A percentile compares a stretch with the other conserved stretches of the same genome.
These are phyloP conservation scores for Gopherus evgoodei DNA, from an alignment of 2,113 vertebrate species.

Conservation along the genomic window DNA sequence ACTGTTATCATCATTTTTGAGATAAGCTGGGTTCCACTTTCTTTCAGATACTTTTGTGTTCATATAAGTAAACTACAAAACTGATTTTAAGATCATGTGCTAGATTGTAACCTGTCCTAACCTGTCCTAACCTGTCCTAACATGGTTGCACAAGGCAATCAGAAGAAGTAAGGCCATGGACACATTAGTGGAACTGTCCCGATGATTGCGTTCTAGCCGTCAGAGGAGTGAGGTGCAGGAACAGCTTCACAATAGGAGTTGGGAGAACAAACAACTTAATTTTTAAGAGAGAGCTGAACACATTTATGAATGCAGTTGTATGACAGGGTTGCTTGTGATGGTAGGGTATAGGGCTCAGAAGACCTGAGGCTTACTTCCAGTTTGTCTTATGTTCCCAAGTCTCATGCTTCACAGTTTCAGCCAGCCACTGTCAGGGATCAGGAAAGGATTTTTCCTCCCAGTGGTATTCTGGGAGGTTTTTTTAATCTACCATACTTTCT, in stretches of 20 bases:
- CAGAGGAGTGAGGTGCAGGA: not conserved
- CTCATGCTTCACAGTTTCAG: not conserved
- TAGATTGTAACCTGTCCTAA: not conserved
- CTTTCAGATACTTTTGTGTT: not conserved
- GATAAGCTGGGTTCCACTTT: not conserved
- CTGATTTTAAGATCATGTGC: not conserved
- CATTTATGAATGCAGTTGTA: no score
- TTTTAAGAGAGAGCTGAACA: not conserved
- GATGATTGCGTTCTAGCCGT: not conserved
- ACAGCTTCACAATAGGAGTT: not conserved
- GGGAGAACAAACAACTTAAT: not conserved
- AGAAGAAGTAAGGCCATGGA: not conserved
- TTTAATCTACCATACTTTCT: not conserved
- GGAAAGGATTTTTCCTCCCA: not conserved
- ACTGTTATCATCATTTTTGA: not conserved
- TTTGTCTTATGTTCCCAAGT: not conserved
- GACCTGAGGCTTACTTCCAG: not conserved
- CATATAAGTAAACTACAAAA: fast-evolving
- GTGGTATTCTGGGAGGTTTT: not conserved
- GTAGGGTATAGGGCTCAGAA: no score
- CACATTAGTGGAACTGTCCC: not conserved
- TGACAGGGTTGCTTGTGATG: no score
- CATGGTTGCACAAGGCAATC: not conserved
- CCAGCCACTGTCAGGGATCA: not conserved
- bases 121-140: not conserved